phyloP scores from a whole-genome alignment of 2,797 vertebrate species.

The Agapornis canus region DNA sequence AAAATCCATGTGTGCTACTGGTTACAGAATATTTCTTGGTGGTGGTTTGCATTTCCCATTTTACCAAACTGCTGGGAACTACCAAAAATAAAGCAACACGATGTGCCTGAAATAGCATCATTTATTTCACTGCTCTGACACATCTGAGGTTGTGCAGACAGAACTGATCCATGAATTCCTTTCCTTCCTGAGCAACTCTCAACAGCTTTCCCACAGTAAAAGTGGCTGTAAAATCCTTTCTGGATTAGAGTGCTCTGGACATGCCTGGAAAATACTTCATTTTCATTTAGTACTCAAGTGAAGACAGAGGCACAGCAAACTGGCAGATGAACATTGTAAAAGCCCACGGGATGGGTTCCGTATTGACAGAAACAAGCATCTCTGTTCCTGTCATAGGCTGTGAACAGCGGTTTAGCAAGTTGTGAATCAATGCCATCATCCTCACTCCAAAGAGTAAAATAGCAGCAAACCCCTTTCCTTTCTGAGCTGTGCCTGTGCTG shows the following conservation, averaged over 20 bases:
- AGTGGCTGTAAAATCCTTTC: neutral
- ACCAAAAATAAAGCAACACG: conserved; percentile 31
- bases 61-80: conserved; percentile 29
- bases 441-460: neutral
- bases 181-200: neutral
- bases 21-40: neutral
- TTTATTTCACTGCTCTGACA: conserved; percentile 52
- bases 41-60: conserved; percentile 5
- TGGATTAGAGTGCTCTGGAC: neutral
- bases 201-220: neutral
- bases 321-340: neutral
- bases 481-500: neutral
- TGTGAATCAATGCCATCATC: neutral
- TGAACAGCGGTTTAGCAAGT: neutral
- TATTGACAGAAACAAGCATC: neutral
- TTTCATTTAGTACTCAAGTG: neutral
- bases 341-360: neutral
- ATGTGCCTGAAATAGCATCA: conserved; percentile 10
- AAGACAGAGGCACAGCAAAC: neutral
- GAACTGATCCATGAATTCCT: neutral
- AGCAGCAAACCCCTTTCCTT: neutral
- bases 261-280: neutral
- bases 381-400: neutral
- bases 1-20: neutral
- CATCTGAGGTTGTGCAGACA: conserved; percentile 15